These are phyloP conservation scores for Melinaea marsaeus DNA, from an alignment of 2,888 invertebrate species.

Conservation along the genomic window DNA sequence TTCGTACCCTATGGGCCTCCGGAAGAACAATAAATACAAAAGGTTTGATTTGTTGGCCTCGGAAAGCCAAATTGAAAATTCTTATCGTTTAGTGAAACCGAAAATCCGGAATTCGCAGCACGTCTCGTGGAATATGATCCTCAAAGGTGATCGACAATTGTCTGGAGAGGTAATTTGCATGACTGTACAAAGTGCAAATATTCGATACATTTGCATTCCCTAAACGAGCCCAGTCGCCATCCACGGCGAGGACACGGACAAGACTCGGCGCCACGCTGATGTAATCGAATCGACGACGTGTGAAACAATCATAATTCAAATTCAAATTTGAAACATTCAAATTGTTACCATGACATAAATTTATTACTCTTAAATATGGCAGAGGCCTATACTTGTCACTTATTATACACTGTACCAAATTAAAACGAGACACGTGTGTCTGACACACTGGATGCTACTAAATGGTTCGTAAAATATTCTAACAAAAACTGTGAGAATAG, in stretches of 20 bases:
- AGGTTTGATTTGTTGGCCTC: conserved; percentile 38
- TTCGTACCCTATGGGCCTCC: conserved; percentile 25
- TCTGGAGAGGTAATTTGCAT: conserved; percentile 68
- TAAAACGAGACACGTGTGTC: conserved; percentile 58
- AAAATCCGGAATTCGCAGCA: conserved; percentile 63
- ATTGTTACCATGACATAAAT: conserved; percentile 56
- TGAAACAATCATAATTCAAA: conserved; percentile 58
- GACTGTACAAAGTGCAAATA: conserved; percentile 52
- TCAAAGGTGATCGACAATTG: conserved; percentile 72
- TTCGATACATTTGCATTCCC: conserved; percentile 71
- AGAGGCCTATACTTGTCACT: conserved; percentile 38
- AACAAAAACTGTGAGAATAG: conserved; percentile 47
- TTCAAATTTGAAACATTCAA: conserved; percentile 58
- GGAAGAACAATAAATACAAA: conserved; percentile 32
- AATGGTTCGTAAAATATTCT: conserved; percentile 31
- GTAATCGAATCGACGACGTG: conserved; percentile 56
- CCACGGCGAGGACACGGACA: conserved; percentile 48
- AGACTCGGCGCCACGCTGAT: conserved; percentile 57
- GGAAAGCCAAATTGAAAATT: conserved; percentile 45
- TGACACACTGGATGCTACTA: conserved; percentile 44
- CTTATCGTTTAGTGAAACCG: conserved; percentile 49
- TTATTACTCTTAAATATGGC: conserved; percentile 48
- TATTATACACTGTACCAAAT: conserved; percentile 40
- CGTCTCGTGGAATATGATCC: conserved; percentile 56
- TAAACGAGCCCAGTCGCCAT: conserved; percentile 49